Base-by-base conservation (phyloP, 2,113 vertebrate genomes). In the Pteropus alecto region DNA sequence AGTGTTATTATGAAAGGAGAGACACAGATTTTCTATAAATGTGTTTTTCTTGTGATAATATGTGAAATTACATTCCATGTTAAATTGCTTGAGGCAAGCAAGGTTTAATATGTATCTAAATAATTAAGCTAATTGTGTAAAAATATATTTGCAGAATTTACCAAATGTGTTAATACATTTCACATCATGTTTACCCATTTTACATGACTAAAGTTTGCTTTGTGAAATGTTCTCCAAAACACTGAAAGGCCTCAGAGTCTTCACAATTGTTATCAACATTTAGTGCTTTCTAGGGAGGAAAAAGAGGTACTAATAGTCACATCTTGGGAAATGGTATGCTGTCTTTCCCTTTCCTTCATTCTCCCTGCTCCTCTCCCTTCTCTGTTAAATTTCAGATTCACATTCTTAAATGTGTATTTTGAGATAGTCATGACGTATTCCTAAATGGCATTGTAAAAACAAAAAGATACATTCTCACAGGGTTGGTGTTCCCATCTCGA, bases 61-160 rank as follows among this genome's bases (percentile, higher is more conserved):
- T 98, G 97, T 97, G 97, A 97, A 97, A 97, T 96, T 97, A 51
- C 95, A 97, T 97, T 97, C 95, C 94, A 98, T 97, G 98, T 94
- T 95, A 97, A 96, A 98, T 97, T 87, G 98, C 98, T 97, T 68
- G 88, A 98, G 98, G 98, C 98, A 96, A 98, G 95, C 91, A 97
- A 97, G 95, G 96, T 98, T 98, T 97, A 97, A 97, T 97, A 97
- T 97, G 98, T 96, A 97, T 97, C 94, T 97, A 97, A 97, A 97
- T 98, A 97, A 98, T 98, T 98, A 97, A 95, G 98, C 98, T 98
- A 98, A 98, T 98, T 97, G 97, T 98, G 98, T 97, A 98, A 97
- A 98, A 98, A 98, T 98, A 97, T 97, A 98, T 98, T 98, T 98
- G 96, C 98, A 93, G 97, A 96, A 98, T 97, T 95, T 89, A 61